A percentile compares a stretch with the other conserved stretches of the same genome.
Conservation (phyloP, 2,113 vertebrate genomes). For the Hippocampus barbouri region DNA sequence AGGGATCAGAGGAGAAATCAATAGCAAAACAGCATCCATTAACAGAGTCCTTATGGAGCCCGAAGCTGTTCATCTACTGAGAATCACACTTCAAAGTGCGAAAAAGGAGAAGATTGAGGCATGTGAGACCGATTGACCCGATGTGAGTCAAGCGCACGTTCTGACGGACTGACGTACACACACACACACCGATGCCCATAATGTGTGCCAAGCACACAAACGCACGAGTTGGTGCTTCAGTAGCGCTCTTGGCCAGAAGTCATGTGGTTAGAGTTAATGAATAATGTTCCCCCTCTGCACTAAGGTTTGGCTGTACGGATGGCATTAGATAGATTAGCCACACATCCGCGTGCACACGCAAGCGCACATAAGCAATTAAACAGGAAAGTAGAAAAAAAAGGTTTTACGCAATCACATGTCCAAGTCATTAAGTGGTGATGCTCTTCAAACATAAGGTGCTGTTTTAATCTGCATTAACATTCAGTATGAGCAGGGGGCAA, state of each 20-base stretch:
- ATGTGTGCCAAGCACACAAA: slow-evolving; percentile 6
- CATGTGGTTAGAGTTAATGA: slow-evolving; percentile 64
- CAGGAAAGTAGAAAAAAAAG: slow-evolving; percentile 1
- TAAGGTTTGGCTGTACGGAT: slow-evolving; percentile 54
- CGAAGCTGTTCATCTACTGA: slow-evolving; percentile 33
- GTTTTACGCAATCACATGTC: slow-evolving; percentile 13
- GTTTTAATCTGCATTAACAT: slow-evolving; percentile 45
- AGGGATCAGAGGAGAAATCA: slow-evolving; percentile 52
- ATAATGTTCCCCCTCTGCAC: slow-evolving; percentile 36
- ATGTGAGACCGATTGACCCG: slow-evolving; percentile 34
- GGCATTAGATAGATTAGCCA: slow-evolving; percentile 26
- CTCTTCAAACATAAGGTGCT: slow-evolving; percentile 47
- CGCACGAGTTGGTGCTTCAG: slow-evolving; percentile 1
- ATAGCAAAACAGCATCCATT: slow-evolving; percentile 57
- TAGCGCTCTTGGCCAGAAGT: slow-evolving; percentile 31
- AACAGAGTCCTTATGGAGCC: slow-evolving; percentile 51
- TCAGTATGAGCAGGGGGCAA: slow-evolving; percentile 17
- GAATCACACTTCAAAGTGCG: slow-evolving; percentile 21
- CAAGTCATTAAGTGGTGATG: slow-evolving; percentile 28
- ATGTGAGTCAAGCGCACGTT: slow-evolving; percentile 14
- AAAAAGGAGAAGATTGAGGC: slow-evolving; percentile 10
- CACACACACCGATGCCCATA: slow-evolving; percentile 12
- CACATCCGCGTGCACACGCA: background rate
- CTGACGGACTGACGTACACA: background rate
- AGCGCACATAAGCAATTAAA: background rate